A percentile compares a stretch with the other conserved stretches of the same genome.
phyloP scores from a whole-genome alignment of 2,888 invertebrate genomes.

The Beris chalybata region DNA sequence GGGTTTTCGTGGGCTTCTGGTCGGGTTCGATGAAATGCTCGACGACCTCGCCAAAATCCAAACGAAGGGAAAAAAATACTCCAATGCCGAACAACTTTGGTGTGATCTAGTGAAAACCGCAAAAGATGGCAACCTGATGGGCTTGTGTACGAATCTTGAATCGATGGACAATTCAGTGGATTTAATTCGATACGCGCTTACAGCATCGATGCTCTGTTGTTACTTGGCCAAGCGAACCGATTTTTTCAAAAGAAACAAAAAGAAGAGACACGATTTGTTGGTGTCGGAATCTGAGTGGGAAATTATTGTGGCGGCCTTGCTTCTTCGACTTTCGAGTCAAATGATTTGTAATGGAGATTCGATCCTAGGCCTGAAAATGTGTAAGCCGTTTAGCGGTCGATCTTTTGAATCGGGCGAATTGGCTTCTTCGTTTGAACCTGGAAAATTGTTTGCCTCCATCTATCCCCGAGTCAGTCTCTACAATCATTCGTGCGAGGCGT shows the following conservation, averaged over 20 bases:
- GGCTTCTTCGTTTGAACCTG: constrained; percentile 47
- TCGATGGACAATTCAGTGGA: constrained; percentile 65
- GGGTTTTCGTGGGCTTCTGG: constrained; percentile 70
- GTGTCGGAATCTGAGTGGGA: constrained; percentile 53
- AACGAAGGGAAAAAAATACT: not conserved
- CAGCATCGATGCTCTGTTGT: constrained; percentile 66
- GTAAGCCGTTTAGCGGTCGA: not conserved
- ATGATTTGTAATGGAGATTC: constrained; percentile 77
- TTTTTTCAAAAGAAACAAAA: constrained; percentile 63
- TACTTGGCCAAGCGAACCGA: constrained; percentile 68
- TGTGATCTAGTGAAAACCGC: constrained; percentile 41
- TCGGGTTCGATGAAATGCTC: constrained; percentile 49
- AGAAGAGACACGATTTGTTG: constrained; percentile 46
- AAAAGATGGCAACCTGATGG: constrained; percentile 69
- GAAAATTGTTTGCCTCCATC: constrained; percentile 73
- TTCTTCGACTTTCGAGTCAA: constrained; percentile 79
- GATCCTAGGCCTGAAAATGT: constrained; percentile 48
- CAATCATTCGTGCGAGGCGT: constrained; percentile 91
- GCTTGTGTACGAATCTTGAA: constrained; percentile 72
- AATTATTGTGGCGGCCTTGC: constrained; percentile 63
- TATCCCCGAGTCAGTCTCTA: constrained; percentile 86
- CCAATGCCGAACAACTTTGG: constrained; percentile 17
- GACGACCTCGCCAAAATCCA: not conserved
- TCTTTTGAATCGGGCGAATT: constrained; percentile 43
- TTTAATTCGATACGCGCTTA: constrained; percentile 70